Base-by-base conservation (phyloP, 2,113 vertebrate species). In the Mionectes macconnelli region DNA sequence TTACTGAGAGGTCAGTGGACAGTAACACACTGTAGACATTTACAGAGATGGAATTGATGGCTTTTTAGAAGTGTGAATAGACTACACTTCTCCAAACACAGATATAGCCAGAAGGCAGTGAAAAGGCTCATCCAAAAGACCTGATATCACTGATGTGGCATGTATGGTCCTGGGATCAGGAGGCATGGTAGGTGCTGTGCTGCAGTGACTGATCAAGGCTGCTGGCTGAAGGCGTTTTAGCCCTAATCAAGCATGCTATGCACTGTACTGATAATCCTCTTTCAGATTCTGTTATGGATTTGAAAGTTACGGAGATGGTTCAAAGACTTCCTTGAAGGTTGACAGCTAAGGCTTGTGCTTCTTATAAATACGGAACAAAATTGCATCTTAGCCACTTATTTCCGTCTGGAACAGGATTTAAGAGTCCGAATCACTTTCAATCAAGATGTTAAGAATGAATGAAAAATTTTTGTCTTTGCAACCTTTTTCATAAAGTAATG, bases 121-220 rank as follows among this genome's bases (percentile, higher is more conserved):
- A 44, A 39, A 21, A 77, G 18, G 7, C 23, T 76, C 9, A 50
- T 56, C 27, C 2, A 2, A 59, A 67, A 80, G 39, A 2, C 2
- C 3, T 1, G 1, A 0, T 52, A 35, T 67, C 73, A 44, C n/a
- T 53, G 31, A 2, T 1, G 0, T 14, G 31, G 45, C 1, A 0
- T 2, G 19, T 31, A 5, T 10, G 16, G n/a, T 5, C 14, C 24
- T 14, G 30, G 2, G 0, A 67, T 16, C 5, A 25, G 14, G n/a
- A 42, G 31, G 28, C 47, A n/a, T 1, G 0, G n/a, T 1, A 15
- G 6, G 22, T 68, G 45, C 28, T 91, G 47, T n/a, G 37, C 60
- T 23, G 6, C 25, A 53, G 8, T 8, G 14, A 53, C 69, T 59
- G 70, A 72, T 35, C 14, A 16, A 37, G 19, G 31, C 15, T 68